Base-by-base conservation (phyloP, 2,797 vertebrate genomes). In the Tympanoctomys barrerae region DNA sequence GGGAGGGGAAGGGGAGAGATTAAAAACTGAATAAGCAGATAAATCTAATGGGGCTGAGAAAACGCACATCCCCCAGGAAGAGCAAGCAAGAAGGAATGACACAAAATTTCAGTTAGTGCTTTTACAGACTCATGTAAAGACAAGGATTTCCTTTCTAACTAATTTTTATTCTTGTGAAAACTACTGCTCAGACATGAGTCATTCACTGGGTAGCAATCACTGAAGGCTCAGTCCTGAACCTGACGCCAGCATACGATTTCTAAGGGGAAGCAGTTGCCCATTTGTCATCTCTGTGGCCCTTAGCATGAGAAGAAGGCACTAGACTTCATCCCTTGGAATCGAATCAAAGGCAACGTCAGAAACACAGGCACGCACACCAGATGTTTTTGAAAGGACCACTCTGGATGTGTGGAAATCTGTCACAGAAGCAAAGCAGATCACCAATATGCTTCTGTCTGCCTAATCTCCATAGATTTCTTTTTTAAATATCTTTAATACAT, bases 21-120 rank as follows among this genome's bases (percentile, higher is more conserved):
- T 96, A 87, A 95, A 52, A 87, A 92, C 95, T 97, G 94, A 97
- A 96, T 96, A 73, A 92, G 73, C 42, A 90, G 89, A 95, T 84
- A 95, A 94, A 96, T 96, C n/a, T 89, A 94, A 49, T 90, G 70
- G 62, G 70, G 26, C 39, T 22, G n/a, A 97, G 88, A 57, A 85
- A 57, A 57, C 14, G 86, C 57, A 97, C 19, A 33, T 22, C 2
- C 8, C 62, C 19, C 78, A 52, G 62, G 86, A 87, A 87, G n/a
- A 89, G 88, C 31, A 75, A 89, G 59, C 21, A 36, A 92, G 57
- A 87, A 5, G 16, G 7, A 59, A 71, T 0, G 24, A 18, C 26
- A 84, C 2, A 21, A 5, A n/a, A 61, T 88, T 79, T 90, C 19
- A 52, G 5, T 70, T 54, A 36, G n/a, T 13, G 61, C 10, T 66